A percentile compares a stretch with the other conserved stretches of the same genome.
phyloP scores from a whole-genome alignment of 2,113 vertebrate genomes.

The Lipophrys pholis region DNA sequence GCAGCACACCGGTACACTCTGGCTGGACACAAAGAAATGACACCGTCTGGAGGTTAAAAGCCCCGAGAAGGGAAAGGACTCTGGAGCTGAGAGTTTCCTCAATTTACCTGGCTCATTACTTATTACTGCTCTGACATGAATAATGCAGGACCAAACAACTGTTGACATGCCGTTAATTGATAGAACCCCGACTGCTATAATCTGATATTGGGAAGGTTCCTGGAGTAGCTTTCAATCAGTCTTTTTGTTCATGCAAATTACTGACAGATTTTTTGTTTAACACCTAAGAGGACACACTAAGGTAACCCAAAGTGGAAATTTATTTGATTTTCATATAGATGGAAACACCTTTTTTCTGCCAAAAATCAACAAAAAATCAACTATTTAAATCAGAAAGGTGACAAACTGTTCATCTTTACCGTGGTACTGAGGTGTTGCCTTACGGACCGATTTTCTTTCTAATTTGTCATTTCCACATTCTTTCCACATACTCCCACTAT shows the following conservation, averaged over 20 bases:
- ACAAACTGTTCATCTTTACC: too few relatives aligned
- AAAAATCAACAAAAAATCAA: too few relatives aligned
- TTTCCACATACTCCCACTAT: too few relatives aligned
- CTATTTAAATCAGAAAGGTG: too few relatives aligned
- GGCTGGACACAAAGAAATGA: slow-evolving; percentile 46
- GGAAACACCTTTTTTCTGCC: too few relatives aligned
- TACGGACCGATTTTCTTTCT: too few relatives aligned
- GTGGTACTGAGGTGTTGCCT: too few relatives aligned
- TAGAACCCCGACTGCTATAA: slow-evolving; percentile 35
- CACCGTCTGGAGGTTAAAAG: slow-evolving; percentile 61
- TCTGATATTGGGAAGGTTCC: slow-evolving; percentile 5
- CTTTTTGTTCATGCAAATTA: neutral
- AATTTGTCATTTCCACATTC: too few relatives aligned
- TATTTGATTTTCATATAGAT: too few relatives aligned
- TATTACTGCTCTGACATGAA: slow-evolving; percentile 56
- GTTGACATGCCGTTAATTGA: slow-evolving; percentile 76
- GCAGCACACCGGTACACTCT: slow-evolving; percentile 26
- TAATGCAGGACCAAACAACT: slow-evolving; percentile 64
- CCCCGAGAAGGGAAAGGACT: slow-evolving; percentile 8
- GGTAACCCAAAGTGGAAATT: too few relatives aligned
- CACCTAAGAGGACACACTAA: too few relatives aligned
- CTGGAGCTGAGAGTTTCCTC: slow-evolving; percentile 43
- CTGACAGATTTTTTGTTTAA: too few relatives aligned
- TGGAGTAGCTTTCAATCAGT: slow-evolving; percentile 10
- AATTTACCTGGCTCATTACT: slow-evolving; percentile 51